Percentiles rank a stretch among this genome's conserved stretches.
phyloP scores from a whole-genome alignment of 2,888 invertebrate genomes.

The Ochropleura plecta region DNA sequence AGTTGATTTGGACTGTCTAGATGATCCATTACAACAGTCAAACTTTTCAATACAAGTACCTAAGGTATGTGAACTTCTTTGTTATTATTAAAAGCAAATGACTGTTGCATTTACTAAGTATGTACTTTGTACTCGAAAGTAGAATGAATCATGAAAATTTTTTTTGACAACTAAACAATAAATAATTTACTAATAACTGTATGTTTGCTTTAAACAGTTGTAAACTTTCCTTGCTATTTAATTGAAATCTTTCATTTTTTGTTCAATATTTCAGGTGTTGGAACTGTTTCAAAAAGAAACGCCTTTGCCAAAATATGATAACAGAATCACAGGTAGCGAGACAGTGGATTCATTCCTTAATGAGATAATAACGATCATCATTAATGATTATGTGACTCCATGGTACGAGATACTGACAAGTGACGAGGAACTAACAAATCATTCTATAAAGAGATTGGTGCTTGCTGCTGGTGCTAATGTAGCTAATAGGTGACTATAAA shows the following conservation, averaged over 20 bases:
- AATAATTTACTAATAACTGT: not conserved
- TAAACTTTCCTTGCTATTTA: not conserved
- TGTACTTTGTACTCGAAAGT: not conserved
- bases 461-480: conserved; percentile 92
- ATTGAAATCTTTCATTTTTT: not conserved
- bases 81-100: not conserved
- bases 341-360: conserved; percentile 96
- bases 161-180: not conserved
- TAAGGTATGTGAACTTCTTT: conserved; percentile 74
- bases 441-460: conserved; percentile 92
- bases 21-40: conserved; percentile 86
- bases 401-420: conserved; percentile 93
- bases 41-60: conserved; percentile 84
- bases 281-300: conserved; percentile 79
- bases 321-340: conserved; percentile 95
- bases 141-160: not conserved
- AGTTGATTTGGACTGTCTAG: conserved; percentile 84
- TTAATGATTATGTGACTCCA: conserved; percentile 95
- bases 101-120: not conserved
- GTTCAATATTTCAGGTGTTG: conserved; percentile 76
- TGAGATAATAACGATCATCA: conserved; percentile 95
- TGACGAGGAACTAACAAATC: conserved; percentile 93
- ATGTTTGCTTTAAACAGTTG: not conserved
- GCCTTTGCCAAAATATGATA: conserved; percentile 82
- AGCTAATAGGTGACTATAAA: conserved; percentile 91